Conservation (phyloP, 2,113 vertebrate species). For the Arvicanthis niloticus region DNA sequence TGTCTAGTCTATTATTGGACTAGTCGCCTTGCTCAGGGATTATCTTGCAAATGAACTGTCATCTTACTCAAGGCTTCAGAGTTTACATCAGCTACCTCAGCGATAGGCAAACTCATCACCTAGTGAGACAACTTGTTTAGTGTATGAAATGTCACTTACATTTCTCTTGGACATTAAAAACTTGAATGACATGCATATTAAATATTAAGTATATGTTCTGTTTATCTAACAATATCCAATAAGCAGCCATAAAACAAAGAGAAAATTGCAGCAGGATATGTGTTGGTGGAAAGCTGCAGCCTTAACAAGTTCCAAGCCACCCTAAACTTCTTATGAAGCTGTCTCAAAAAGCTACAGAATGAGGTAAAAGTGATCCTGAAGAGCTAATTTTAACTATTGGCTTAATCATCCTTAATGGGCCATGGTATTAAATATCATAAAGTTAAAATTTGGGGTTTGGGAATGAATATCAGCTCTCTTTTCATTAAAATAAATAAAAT, state of each 20-base stretch:
- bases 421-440: not conserved
- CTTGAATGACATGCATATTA: slow-evolving; percentile 21
- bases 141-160: not conserved
- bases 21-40: not conserved
- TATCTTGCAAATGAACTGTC: not conserved
- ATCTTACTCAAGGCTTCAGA: not conserved
- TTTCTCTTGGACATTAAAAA: not conserved
- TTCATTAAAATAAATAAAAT: not conserved
- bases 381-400: not conserved
- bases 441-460: not conserved
- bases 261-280: not conserved
- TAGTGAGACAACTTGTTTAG: not conserved
- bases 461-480: not conserved
- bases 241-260: not conserved
- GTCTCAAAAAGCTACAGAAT: not conserved
- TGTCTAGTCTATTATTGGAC: not conserved
- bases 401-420: not conserved
- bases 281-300: not conserved
- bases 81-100: not conserved
- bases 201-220: slow-evolving; percentile 16
- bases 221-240: not conserved
- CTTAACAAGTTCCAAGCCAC: not conserved
- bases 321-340: too few species aligned
- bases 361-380: not conserved
- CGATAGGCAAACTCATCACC: not conserved